Evolutionary conservation across 2,888 invertebrate genomes (phyloP).

Genomic region (Psylliodes chrysocephalus): DNA sequence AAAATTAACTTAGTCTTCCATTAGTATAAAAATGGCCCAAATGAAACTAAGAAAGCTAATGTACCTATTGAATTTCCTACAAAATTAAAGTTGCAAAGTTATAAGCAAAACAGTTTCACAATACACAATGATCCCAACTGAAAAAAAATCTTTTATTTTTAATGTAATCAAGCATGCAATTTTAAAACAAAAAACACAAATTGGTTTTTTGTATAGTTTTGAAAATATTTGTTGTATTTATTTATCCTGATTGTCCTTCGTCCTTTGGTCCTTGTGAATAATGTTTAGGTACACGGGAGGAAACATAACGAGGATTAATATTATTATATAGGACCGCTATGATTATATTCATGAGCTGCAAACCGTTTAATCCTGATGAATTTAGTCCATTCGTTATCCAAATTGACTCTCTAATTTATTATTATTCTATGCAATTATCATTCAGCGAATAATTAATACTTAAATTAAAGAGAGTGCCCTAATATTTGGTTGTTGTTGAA

Average conservation of each 20-base stretch:
- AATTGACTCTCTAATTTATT: slow-evolving; percentile 4
- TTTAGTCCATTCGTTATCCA: slow-evolving; percentile 9
- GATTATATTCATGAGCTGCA: slow-evolving; percentile 20
- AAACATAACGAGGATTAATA: slow-evolving; percentile 20
- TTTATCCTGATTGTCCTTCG: slow-evolving; percentile 6
- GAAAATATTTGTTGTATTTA: background rate
- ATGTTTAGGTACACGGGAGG: slow-evolving; percentile 7
- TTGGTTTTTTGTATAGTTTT: too few species aligned
- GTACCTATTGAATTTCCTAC: too few species aligned
- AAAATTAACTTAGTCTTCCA: too few species aligned
- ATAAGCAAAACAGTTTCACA: too few species aligned
- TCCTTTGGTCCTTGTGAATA: slow-evolving; percentile 3
- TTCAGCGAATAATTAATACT: background rate
- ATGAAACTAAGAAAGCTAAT: too few species aligned
- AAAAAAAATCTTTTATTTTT: too few species aligned
- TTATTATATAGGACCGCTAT: slow-evolving; percentile 11
- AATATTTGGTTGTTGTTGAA: too few species aligned
- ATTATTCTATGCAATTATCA: slow-evolving; percentile 1
- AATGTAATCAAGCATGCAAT: too few species aligned
- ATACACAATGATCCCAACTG: too few species aligned
- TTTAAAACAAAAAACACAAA: too few species aligned
- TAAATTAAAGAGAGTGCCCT: background rate
- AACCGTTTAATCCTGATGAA: slow-evolving; percentile 14
- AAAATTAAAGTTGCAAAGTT: too few species aligned
- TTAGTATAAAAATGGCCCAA: too few species aligned